These are phyloP conservation scores for Phymorhynchus buccinoides DNA, from an alignment of 1,140 invertebrate genomes.

Conservation along the genomic window DNA sequence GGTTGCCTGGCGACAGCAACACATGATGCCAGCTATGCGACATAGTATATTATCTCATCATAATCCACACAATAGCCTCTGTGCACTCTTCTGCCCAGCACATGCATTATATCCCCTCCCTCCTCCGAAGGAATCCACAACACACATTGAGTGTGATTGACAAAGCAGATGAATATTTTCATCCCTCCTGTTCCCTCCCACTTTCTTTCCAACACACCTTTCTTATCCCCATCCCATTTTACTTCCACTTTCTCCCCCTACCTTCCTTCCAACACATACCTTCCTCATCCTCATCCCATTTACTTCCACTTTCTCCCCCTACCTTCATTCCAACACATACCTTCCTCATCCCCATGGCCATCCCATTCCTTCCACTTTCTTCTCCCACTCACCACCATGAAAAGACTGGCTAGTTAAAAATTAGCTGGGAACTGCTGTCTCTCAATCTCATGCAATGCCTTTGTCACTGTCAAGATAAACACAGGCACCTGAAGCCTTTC, in stretches of 20 bases:
- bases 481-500: background rate
- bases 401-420: background rate
- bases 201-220: background rate
- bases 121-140: background rate
- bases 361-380: background rate
- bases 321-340: background rate
- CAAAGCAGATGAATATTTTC: background rate
- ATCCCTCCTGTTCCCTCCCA: background rate
- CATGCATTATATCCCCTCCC: background rate
- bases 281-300: background rate
- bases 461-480: background rate
- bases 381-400: background rate
- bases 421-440: background rate
- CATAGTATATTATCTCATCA: no score
- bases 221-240: background rate
- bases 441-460: background rate
- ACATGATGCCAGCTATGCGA: background rate
- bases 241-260: background rate
- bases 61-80: no score
- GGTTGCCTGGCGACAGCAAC: background rate
- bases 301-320: background rate
- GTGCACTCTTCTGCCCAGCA: background rate
- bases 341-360: background rate
- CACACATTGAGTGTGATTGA: background rate
- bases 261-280: background rate